Percentiles rank a stretch among this genome's conserved stretches.
These are phyloP conservation scores for Lytechinus pictus DNA, from an alignment of 35 echinoderm and acorn worm genomes.

Conservation along the genomic window DNA sequence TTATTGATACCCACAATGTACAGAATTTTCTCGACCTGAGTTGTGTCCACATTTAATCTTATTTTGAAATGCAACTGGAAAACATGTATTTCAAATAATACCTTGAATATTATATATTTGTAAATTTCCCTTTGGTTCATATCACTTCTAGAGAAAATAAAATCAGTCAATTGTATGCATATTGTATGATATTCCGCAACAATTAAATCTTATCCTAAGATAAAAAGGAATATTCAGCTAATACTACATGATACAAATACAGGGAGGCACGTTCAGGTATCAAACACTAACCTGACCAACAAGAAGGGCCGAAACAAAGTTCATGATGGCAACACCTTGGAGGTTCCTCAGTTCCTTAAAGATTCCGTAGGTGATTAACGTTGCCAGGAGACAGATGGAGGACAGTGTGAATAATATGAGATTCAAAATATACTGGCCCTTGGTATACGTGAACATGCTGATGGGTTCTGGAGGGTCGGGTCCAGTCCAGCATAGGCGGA, in stretches of 20 bases:
- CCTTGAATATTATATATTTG: not conserved
- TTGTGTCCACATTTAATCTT: too few relatives aligned
- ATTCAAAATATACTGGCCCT: not conserved
- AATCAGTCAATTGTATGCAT: too few relatives aligned
- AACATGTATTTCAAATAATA: too few relatives aligned
- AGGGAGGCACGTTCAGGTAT: too few relatives aligned
- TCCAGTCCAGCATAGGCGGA: not conserved
- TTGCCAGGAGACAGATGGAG: not conserved
- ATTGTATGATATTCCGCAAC: too few relatives aligned
- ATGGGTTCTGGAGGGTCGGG: not conserved
- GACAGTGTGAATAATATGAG: not conserved
- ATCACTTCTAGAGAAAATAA: too few relatives aligned
- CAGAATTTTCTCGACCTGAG: not conserved
- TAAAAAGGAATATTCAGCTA: too few relatives aligned
- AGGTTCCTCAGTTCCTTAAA: not conserved
- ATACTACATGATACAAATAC: too few relatives aligned
- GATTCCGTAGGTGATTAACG: not conserved
- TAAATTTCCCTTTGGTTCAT: not conserved
- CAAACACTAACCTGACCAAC: not conserved
- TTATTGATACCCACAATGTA: too few relatives aligned
- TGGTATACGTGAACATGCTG: not conserved
- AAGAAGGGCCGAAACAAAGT: not conserved
- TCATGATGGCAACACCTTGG: slow-evolving; percentile 23
- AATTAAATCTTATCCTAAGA: too few relatives aligned
- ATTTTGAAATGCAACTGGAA: too few relatives aligned